Evolutionary conservation across 2,797 vertebrate species (phyloP), one percentile per base, ranked within the genome.

Genomic region (Psittacula derbiana): DNA sequence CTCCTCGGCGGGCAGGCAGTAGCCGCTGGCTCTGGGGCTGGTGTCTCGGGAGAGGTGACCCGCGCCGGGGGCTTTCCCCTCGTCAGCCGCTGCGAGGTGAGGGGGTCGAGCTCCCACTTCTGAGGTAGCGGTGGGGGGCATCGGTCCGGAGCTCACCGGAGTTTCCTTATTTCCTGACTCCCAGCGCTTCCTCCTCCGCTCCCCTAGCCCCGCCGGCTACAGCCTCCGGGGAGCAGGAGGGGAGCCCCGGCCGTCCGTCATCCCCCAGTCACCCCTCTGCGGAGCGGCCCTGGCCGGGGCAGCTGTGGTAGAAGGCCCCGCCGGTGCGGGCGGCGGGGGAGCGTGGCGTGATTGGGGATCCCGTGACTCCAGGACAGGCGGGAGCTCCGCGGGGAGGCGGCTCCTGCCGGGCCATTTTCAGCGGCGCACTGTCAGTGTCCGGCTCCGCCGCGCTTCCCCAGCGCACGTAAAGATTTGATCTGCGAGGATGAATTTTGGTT

Each of bases 331-430:
- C 21, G 44, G 41, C 28, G 67, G 69, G 69, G 52, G 6, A 12
- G 50, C 10, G 86, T 61, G 94, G 92, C 80, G 73, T 95, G 96
- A 93, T 44, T 21, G 64, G 82, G 40, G 36, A 53, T 95, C 96
- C 82, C 93, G 96, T 95, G 95, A 94, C 93, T 65, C 13, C 10
- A 36, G 60, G 82, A 27, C 70, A 44, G 92, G 97, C 92, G 79
- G 66, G 2, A 57, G 57, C 78, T 95, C 80, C 93, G 40, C 7
- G 12, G 83, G 86, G 72, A 95, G 83, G 44, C 52, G 57, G 92
- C 91, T 95, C 16, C 89, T 87, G 78, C 61, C 49, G 20, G 72
- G 11, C 73, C 28, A 23, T 85, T 92, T 82, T 76, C 81, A 10
- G 74, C 36, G 92, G 89, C 85, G 40, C 46, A 21, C 60, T 94